These are phyloP conservation scores for Leptosomus discolor DNA, from an alignment of 2,113 vertebrate genomes.

Conservation along the genomic window DNA sequence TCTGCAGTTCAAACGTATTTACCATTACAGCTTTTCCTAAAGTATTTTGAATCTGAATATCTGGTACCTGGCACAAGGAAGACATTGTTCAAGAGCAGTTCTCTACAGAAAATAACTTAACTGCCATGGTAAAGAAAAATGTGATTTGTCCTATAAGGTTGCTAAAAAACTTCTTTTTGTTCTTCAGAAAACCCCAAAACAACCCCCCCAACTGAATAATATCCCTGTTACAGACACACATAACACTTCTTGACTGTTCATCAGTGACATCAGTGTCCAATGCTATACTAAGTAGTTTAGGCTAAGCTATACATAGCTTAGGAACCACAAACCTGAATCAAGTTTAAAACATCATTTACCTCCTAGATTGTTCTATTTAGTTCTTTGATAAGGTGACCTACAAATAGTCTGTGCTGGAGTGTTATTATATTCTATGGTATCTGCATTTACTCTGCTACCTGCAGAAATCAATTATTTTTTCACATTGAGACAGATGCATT, in stretches of 20 bases:
- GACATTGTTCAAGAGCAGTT: neutral
- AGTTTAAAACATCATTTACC: neutral
- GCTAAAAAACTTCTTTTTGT: neutral
- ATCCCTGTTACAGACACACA: neutral
- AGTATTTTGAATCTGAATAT: neutral
- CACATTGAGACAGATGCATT: neutral
- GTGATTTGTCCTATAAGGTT: neutral
- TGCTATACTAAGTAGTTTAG: neutral
- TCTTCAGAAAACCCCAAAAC: neutral
- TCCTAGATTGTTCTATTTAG: neutral
- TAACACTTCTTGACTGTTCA: neutral
- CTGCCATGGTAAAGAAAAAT: neutral
- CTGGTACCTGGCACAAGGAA: neutral
- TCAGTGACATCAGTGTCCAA: neutral
- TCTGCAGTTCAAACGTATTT: neutral
- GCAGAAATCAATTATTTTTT: neutral
- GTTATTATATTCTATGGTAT: neutral
- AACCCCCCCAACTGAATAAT: neutral
- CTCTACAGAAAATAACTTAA: neutral
- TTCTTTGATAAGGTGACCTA: neutral
- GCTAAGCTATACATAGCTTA: neutral
- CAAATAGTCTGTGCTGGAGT: neutral
- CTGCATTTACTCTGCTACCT: neutral
- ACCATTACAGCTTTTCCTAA: neutral
- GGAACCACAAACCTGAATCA: neutral